Evolutionary conservation across 37 sponge, comb jelly and placozoan genomes (phyloP), one percentile per base, ranked within the genome.

Genomic region (Spongilla lacustris): DNA sequence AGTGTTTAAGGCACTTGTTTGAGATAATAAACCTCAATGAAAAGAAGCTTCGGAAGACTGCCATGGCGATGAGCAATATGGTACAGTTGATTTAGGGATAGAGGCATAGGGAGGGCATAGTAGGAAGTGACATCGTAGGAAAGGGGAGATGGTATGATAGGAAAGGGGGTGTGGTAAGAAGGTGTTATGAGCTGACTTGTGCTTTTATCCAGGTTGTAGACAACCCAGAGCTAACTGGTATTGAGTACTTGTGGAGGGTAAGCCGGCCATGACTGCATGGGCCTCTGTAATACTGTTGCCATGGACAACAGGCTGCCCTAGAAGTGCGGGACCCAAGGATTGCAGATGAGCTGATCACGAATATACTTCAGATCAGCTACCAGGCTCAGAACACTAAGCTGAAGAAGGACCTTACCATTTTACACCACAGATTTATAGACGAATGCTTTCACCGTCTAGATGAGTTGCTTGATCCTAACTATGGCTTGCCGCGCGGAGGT

Each of bases 161-260:
- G 11, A 17, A 17, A 58, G 21, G 58, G 58, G 19, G 12, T 58
- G 12, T 58, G 58, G 58, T 17, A 58, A 1, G 12, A 58, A 8
- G 46, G 58, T 58, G 58, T 58, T 1, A 58, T 17, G 30, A 48
- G 34, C 50, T 48, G 23, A 2, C 21, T 69, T 25, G 19, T 58
- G 12, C 67, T 22, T 67, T n/a, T 72, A 11, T 67, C 14, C 68
- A 95, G 96, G 86, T 92, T 41, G 86, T 95, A 25, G 96, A 95
- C 27, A 87, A 37, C 25, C 79, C 69, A 28, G 96, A 95, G 0
- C 68, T 95, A 31, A 93, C 95, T 81, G 96, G 96, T 4, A 67
- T 86, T 33, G 96, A 95, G 31, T 95, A 95, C 69, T 46, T 95
- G 8, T 95, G 96, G 96, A 84, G 84, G 91, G 96, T 95, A 68